Percentiles rank a stretch among this genome's conserved stretches.
Conservation (phyloP, 1,140 invertebrate species). For the Bombus vancouverensis region DNA sequence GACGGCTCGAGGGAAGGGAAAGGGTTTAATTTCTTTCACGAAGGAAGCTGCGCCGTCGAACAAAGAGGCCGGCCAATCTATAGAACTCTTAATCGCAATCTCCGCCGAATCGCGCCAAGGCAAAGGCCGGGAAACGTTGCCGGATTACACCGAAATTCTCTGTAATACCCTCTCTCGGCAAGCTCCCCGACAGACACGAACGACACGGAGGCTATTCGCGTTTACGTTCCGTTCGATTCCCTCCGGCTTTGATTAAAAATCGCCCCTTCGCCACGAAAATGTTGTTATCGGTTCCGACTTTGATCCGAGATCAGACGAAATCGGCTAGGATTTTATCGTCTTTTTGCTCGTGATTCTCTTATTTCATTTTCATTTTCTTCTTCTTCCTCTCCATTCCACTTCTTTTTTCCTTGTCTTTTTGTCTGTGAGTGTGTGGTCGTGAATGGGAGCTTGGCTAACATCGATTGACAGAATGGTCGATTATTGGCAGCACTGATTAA, state of each 20-base stretch:
- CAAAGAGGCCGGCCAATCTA: slow-evolving; percentile 17
- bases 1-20: background rate
- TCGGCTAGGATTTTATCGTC: slow-evolving; percentile 2
- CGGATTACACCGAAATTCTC: slow-evolving; percentile 41
- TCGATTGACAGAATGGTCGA: too few species aligned
- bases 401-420: background rate
- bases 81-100: slow-evolving; percentile 49
- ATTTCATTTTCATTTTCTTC: background rate
- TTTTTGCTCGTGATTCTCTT: too few species aligned
- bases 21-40: slow-evolving; percentile 32
- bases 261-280: background rate
- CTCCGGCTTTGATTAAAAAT: slow-evolving; percentile 22
- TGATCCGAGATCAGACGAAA: slow-evolving; percentile 6
- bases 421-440: too few species aligned
- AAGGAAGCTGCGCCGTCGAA: slow-evolving; percentile 1
- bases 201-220: background rate
- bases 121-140: background rate
- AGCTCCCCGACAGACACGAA: background rate
- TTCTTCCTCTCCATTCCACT: background rate
- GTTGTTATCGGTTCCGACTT: background rate
- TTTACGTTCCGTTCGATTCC: slow-evolving; percentile 4
- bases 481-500: too few species aligned
- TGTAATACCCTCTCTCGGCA: background rate
- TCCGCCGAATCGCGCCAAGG: slow-evolving; percentile 21
- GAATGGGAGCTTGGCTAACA: too few species aligned